Base-by-base conservation (phyloP, 2,113 vertebrate species). In the Corynorhinus townsendii region DNA sequence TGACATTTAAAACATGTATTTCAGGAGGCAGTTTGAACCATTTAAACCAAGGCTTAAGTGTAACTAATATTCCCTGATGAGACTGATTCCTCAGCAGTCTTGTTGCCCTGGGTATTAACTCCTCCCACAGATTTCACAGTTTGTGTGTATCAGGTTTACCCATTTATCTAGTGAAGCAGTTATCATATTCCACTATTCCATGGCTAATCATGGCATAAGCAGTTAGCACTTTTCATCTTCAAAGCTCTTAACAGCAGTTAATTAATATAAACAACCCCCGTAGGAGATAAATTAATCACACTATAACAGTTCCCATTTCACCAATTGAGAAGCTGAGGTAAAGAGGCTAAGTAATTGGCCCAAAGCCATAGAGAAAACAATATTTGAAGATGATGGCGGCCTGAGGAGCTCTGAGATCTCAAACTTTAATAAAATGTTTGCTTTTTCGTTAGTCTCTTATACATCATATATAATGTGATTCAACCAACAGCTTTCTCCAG, bases 211-310 rank as follows among this genome's bases (percentile, higher is more conserved):
- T 89, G 71, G 45, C 95, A 84, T 93, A 96, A 97, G 92, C 77
- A 94, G 94, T 96, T 93, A 91, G 82, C 95, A 94, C 94, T 95
- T 92, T 91, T 95, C 97, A 93, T 97, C 92, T 96, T 93, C 95
- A 95, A 93, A 96, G 96, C 95, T 90, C 95, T 97, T 95, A 96
- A 87, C 89, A 89, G 96, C 90, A 91, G 85, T 96, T 97, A 97
- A 97, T 97, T 96, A 96, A 96, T 86, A 97, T 95, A 97, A 97
- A 97, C 96, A 96, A 97, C 95, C 92, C 96, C 96, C 95, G 96
- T 90, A 95, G 96, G 96, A 96, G 97, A 97, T 72, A 82, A 97
- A 96, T 97, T 97, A 95, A 97, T 97, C 96, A 94, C 82, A 92
- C 92, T 86, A 3, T 92, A 97, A 93, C 90, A 96, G 95, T 94